phyloP scores from a whole-genome alignment of 2,797 vertebrate species.

The Eremophila alpestris region DNA sequence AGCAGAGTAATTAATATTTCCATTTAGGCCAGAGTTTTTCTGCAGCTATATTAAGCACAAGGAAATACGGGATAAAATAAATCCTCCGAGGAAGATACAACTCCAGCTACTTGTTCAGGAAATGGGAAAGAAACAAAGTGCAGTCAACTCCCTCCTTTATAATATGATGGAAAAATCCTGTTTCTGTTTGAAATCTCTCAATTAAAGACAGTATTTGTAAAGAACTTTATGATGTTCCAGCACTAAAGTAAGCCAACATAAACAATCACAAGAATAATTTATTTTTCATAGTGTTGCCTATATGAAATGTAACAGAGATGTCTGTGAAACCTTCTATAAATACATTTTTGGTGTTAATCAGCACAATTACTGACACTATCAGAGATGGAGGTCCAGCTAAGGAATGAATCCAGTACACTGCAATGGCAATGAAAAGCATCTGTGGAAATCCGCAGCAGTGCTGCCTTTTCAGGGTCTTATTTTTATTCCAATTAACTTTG shows the following conservation, averaged over 20 bases:
- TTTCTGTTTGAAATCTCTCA: neutral
- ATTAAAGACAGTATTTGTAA: neutral
- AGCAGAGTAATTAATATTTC: neutral
- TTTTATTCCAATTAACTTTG: neutral
- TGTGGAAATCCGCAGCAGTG: neutral
- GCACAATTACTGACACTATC: neutral
- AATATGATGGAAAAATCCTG: neutral
- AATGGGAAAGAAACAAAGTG: neutral
- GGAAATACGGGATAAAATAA: constrained; percentile 13
- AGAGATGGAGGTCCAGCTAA: neutral
- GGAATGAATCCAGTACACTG: neutral
- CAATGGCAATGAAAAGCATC: neutral
- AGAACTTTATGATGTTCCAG: neutral
- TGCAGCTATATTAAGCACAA: constrained; percentile 1
- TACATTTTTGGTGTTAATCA: neutral
- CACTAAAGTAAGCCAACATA: neutral
- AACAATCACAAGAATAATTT: neutral
- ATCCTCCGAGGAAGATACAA: neutral
- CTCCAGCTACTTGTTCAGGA: neutral
- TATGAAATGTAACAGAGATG: neutral
- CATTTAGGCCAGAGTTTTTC: neutral
- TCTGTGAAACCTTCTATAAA: neutral
- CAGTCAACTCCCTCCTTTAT: neutral
- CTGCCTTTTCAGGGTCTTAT: neutral
- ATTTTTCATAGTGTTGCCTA: neutral